Evolutionary conservation across 2,113 vertebrate species (phyloP), one percentile per base, ranked within the genome.

Genomic region (Microcebus murinus): DNA sequence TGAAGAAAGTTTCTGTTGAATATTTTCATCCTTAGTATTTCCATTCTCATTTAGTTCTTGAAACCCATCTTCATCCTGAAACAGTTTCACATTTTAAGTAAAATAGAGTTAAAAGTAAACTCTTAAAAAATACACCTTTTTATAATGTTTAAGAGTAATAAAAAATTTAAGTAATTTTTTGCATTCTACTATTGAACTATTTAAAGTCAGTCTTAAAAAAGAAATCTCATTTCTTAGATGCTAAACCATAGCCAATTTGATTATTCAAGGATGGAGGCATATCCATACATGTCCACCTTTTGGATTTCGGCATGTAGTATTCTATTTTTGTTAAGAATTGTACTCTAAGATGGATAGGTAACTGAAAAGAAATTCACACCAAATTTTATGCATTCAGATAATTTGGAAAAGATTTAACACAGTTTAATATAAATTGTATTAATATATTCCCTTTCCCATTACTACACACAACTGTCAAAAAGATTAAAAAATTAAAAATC

Each of bases 21-120:
- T 97, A 95, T 98, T 99, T 73, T 99, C 99, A 95, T 98, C 98
- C 99, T 99, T 99, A 98, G 79, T 98, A 95, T 96, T 98, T 67
- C 98, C 96, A 36, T 98, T 99, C 94, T 99, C 99, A 76, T 98
- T 98, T 42, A 99, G 97, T 95, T 99, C 99, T 94, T 99, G 99
- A 98, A 99, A 99, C 96, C 99, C 99, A 90, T 99, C 99, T 98
- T 99, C 99, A 98, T 99, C 99, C 99, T 99, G 81, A 96, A 98
- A 88, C 55, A 96, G 45, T 91, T 12, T 86, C 0, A 94, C 36
- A 96, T 95, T 87, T 85, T 71, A 95, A 96, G 10, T 94, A 94
- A 88, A 97, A 94, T 8, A 96, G 4, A 55, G 21, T 48, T 86
- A 17, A 93, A 87, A 45, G 36, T 29, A 90, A 82, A 85, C 13